A percentile compares a stretch with the other conserved stretches of the same genome.
Evolutionary conservation across 2,113 vertebrate genomes (phyloP).

Genomic region (Otis tarda): DNA sequence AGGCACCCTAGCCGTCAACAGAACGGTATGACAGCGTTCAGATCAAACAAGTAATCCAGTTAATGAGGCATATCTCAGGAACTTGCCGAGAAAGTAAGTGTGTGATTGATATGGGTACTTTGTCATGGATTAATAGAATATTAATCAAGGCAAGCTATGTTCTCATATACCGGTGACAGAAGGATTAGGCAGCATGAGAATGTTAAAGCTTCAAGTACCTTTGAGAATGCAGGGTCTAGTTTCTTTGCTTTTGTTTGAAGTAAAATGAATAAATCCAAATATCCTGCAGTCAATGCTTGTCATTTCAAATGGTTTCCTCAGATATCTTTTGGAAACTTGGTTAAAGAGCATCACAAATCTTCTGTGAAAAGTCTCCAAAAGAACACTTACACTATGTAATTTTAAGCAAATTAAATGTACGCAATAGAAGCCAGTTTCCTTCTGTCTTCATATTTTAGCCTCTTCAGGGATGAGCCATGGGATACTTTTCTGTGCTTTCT

Average conservation of each 20-base stretch:
- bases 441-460: background rate
- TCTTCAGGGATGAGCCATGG: background rate
- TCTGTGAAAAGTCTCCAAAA: background rate
- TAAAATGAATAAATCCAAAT: background rate
- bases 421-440: background rate
- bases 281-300: background rate
- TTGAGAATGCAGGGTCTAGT: background rate
- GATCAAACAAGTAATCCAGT: background rate
- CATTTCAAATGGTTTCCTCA: background rate
- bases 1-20: background rate
- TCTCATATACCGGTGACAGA: background rate
- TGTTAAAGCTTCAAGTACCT: background rate
- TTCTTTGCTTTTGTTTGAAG: background rate
- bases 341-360: background rate
- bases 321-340: background rate
- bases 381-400: background rate
- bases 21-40: background rate
- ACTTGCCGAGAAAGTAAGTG: background rate
- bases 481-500: background rate
- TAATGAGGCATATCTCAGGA: background rate
- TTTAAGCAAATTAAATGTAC: background rate
- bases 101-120: background rate
- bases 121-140: constrained; percentile 3
- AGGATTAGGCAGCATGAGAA: background rate
- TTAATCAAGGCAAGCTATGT: background rate